A percentile compares a stretch with the other conserved stretches of the same genome.
Evolutionary conservation across 2,797 vertebrate genomes (phyloP).

Genomic region (Labeo calbasu): DNA sequence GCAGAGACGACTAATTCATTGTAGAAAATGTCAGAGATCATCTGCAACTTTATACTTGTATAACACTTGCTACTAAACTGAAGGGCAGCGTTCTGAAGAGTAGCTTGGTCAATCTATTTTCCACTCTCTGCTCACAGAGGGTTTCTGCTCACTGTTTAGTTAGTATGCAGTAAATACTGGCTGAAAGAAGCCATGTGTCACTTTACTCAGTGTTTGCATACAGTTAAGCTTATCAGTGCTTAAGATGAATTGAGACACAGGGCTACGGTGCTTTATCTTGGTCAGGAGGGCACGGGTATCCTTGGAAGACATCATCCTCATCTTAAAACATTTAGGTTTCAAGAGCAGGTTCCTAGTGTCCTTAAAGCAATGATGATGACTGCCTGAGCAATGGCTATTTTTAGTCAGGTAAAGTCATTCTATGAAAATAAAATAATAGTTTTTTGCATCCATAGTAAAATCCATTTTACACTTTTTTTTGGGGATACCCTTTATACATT

Average conservation of each 20-base stretch:
- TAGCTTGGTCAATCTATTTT: constrained; percentile 24
- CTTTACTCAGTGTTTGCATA: constrained; percentile 54
- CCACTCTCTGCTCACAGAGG: constrained; percentile 51
- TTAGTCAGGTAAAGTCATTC: not conserved
- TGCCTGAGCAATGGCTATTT: constrained; percentile 4
- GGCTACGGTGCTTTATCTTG: constrained; percentile 49
- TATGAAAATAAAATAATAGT: not conserved
- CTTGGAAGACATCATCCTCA: constrained; percentile 26
- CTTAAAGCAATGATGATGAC: constrained; percentile 8
- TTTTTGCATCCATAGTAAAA: not conserved
- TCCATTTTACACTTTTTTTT: too few species aligned
- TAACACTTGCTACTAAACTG: not conserved
- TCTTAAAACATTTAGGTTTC: constrained; percentile 34
- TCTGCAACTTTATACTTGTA: not conserved
- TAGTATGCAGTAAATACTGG: constrained; percentile 54
- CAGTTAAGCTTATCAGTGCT: constrained; percentile 54
- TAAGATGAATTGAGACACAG: constrained; percentile 48
- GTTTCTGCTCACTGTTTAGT: constrained; percentile 52
- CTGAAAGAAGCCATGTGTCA: constrained; percentile 53
- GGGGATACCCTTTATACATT: too few species aligned
- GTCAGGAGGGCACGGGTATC: constrained; percentile 30
- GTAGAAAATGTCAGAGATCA: not conserved
- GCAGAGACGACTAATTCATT: not conserved
- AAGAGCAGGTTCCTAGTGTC: not conserved
- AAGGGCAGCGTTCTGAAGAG: constrained; percentile 12